These are phyloP conservation scores for Cremastinae sp. DNA, from an alignment of 2,888 invertebrate species.

Conservation along the genomic window DNA sequence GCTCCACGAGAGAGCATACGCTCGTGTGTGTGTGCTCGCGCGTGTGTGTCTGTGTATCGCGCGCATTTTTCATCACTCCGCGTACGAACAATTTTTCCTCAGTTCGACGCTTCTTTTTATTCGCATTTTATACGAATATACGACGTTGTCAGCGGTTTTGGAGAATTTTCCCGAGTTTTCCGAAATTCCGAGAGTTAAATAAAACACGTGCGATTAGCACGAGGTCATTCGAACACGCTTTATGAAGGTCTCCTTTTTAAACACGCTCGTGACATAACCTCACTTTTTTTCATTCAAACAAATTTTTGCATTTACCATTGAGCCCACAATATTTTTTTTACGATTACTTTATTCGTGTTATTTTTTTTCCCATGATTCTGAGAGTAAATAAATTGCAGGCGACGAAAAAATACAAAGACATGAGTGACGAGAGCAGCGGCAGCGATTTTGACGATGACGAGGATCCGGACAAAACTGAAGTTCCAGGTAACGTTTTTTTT, in stretches of 20 bases:
- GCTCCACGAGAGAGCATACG: constrained; percentile 39
- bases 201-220: constrained; percentile 34
- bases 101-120: background rate
- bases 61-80: constrained; percentile 48
- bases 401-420: constrained; percentile 74
- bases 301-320: background rate
- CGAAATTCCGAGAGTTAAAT: background rate
- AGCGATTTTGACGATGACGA: constrained; percentile 93
- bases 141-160: constrained; percentile 26
- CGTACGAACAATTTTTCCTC: constrained; percentile 1
- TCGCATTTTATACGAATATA: background rate
- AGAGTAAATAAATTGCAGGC: constrained; percentile 63
- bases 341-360: background rate
- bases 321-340: background rate
- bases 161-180: background rate
- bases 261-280: constrained; percentile 61
- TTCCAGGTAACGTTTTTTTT: constrained; percentile 85
- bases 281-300: constrained; percentile 16
- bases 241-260: constrained; percentile 57
- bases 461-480: constrained; percentile 95
- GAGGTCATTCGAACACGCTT: constrained; percentile 44
- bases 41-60: constrained; percentile 16
- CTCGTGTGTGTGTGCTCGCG: constrained; percentile 2
- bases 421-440: constrained; percentile 82
- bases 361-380: too few relatives aligned